These are phyloP conservation scores for Emydocephalus ijimae DNA, from an alignment of 2,113 vertebrate species.

Conservation along the genomic window DNA sequence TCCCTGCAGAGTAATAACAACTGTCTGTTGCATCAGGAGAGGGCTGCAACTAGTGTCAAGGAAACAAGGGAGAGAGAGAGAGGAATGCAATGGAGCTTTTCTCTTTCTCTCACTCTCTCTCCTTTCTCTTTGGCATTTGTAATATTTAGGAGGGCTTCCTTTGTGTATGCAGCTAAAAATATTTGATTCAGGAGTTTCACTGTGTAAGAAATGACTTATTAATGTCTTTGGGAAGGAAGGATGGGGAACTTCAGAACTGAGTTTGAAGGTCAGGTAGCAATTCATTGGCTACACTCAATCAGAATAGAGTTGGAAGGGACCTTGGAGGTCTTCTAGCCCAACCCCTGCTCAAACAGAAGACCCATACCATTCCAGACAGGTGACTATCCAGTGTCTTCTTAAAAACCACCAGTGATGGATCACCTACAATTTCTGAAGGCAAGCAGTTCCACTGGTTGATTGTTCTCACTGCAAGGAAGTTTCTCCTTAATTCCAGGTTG, in stretches of 20 bases:
- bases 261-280: not conserved
- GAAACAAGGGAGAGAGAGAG: not conserved
- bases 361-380: no score
- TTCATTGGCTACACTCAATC: not conserved
- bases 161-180: slow-evolving; percentile 56
- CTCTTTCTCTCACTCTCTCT: not conserved
- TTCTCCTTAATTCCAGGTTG: not conserved
- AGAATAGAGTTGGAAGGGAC: no score
- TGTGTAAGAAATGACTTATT: slow-evolving; percentile 51
- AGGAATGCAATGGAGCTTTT: no score
- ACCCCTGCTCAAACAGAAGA: no score
- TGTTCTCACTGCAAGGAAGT: accelerated
- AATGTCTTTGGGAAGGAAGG: slow-evolving; percentile 43
- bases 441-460: not conserved
- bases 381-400: not conserved
- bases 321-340: not conserved
- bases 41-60: not conserved
- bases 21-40: not conserved
- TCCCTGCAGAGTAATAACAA: not conserved
- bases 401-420: not conserved
- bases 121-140: slow-evolving; percentile 31
- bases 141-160: slow-evolving; percentile 61
- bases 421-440: not conserved
- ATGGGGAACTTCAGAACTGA: slow-evolving; percentile 53
- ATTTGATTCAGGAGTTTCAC: slow-evolving; percentile 58